Evolutionary conservation across 2,113 vertebrate genomes (phyloP), one percentile per base, ranked within the genome.

Genomic region (Poeciliopsis occidentalis): DNA sequence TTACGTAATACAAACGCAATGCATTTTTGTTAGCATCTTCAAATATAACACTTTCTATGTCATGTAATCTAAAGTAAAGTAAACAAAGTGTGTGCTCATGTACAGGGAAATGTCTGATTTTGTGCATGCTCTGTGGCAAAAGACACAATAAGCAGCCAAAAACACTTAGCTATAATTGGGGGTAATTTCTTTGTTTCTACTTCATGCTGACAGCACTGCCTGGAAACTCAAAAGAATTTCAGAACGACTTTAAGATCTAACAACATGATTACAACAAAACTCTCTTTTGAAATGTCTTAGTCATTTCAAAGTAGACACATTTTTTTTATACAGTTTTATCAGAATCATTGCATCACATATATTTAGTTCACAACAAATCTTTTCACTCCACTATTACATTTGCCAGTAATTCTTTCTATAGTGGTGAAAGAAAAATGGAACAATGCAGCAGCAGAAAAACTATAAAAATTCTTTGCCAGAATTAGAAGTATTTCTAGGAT

Each of bases 221-320:
- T 90, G 86, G 88, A 90, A 92, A 91, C 86, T 84, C 69, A 27
- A 64, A 75, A 80, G 73, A 74, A 74, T 77, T 82, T 87, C 80
- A 80, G 75, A 69, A 79, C 74, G 78, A 71, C 82, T 90, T 86
- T 88, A 86, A 79, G 81, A 83, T 71, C 44, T 32, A 54, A 63
- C 65, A 90, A 87, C 88, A 83, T 81, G 81, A 87, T 89, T 89
- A 24, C 17, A 19, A 85, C 70, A 69, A 65, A 78, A 80, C 61
- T 79, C 80, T 75, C 44, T 51, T 51, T 51, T 6, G 19, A 51
- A 51, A 83, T 47, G 37, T 54, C 77, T 71, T 76, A 82, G 67
- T 61, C 65, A 64, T 78, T 68, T 80, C 60, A 26, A 47, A 64
- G 39, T 22, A 62, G 27, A 68, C 37, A 69, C 47, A 37, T 44